A percentile compares a stretch with the other conserved stretches of the same genome.
These are phyloP conservation scores for Siphamia tubifer DNA, from an alignment of 2,113 vertebrate species.

Conservation along the genomic window DNA sequence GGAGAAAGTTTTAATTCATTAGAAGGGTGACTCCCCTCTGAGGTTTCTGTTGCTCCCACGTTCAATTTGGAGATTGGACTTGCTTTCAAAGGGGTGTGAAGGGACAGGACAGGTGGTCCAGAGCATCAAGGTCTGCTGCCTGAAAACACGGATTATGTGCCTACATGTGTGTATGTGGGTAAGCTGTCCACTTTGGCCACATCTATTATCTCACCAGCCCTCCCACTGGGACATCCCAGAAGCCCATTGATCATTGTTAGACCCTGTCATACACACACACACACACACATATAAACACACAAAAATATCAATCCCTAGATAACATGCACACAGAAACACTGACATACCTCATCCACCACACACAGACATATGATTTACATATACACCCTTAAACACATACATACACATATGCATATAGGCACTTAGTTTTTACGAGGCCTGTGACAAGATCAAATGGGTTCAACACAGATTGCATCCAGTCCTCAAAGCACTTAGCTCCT, in stretches of 20 bases:
- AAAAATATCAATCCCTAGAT: constrained; percentile 67
- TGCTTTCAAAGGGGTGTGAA: constrained; percentile 66
- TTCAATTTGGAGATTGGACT: constrained; percentile 81
- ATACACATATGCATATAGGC: constrained; percentile 76
- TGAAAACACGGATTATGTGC: constrained; percentile 28
- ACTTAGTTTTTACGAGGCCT: constrained; percentile 72
- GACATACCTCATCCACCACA: neutral
- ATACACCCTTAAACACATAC: constrained; percentile 68
- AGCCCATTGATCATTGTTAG: constrained; percentile 78
- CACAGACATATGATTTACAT: constrained; percentile 71
- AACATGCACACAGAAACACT: constrained; percentile 53
- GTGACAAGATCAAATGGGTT: constrained; percentile 75
- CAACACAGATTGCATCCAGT: constrained; percentile 69
- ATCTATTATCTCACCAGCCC: constrained; percentile 79
- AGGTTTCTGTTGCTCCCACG: constrained; percentile 66
- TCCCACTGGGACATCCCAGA: constrained; percentile 73
- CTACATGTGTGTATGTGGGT: constrained; percentile 18
- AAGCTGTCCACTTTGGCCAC: constrained; percentile 70
- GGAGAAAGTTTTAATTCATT: constrained; percentile 79
- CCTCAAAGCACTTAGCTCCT: constrained; percentile 59
- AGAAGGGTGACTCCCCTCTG: constrained; percentile 57
- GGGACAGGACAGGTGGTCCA: constrained; percentile 56
- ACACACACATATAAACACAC: constrained; percentile 14
- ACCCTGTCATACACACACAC: constrained; percentile 56
- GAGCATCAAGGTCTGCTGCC: constrained; percentile 42